Conservation (phyloP, 2,888 invertebrate genomes). For the Nowickia ferox region DNA sequence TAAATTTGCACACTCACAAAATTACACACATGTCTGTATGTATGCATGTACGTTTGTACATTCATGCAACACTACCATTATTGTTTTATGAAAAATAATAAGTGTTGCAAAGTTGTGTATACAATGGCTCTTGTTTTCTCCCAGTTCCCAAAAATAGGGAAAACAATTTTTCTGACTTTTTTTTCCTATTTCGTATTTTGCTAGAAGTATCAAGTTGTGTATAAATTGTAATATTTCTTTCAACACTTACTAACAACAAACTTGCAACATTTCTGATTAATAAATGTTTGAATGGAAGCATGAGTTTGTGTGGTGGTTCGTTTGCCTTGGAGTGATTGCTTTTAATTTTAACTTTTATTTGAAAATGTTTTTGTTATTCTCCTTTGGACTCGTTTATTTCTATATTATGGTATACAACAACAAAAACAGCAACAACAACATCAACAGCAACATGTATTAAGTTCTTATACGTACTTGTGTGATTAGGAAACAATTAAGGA, state of each 20-base stretch:
- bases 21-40: not conserved
- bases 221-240: slow-evolving; percentile 61
- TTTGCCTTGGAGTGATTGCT: slow-evolving; percentile 66
- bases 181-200: slow-evolving; percentile 18
- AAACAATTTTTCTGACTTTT: slow-evolving; percentile 49
- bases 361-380: slow-evolving; percentile 17
- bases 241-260: slow-evolving; percentile 23
- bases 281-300: slow-evolving; percentile 1
- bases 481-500: slow-evolving; percentile 34
- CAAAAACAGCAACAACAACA: no score
- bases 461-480: not conserved
- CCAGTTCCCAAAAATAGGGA: slow-evolving; percentile 58
- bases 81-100: slow-evolving; percentile 25
- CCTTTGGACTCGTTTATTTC: slow-evolving; percentile 15
- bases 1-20: slow-evolving; percentile 25
- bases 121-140: slow-evolving; percentile 13
- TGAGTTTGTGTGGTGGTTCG: slow-evolving; percentile 8
- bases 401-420: not conserved
- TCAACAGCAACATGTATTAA: slow-evolving; percentile 18
- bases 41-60: not conserved
- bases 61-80: slow-evolving; percentile 16
- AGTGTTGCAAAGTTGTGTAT: slow-evolving; percentile 12
- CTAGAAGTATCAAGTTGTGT: slow-evolving; percentile 59
- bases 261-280: slow-evolving; percentile 16
- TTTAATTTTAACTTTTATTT: slow-evolving; percentile 61